Evolutionary conservation across 2,888 invertebrate species (phyloP), one percentile per base, ranked within the genome.

Genomic region (Tenodera sinensis): DNA sequence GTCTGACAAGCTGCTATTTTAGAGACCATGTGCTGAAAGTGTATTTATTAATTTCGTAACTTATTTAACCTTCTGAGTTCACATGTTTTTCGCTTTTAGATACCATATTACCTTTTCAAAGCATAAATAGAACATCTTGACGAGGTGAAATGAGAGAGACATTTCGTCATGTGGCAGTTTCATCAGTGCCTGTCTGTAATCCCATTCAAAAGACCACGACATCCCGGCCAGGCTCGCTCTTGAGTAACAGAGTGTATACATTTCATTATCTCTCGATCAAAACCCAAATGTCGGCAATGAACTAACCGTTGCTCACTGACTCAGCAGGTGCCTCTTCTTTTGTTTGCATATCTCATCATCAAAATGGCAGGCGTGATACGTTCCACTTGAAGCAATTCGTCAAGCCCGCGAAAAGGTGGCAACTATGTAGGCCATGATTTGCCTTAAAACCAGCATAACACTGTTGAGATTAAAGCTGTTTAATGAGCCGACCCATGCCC

Each of bases 161-260:
- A 90, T 89, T 90, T 91, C 12, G n/a, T 90, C 0, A 92, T 93
- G 27, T 92, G 92, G 1, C 93, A 93, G 90, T 93, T 93, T 90
- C 92, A 93, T 34, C 93, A 93, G 89, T 93, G 93, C 89, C 91
- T 92, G 82, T 90, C 91, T 88, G 93, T 93, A 28, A 93, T 93
- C 85, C 89, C 91, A 7, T 92, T 92, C 12, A 92, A 91, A 87
- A 91, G 91, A 34, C 91, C 91, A 8, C 91, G 91, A 28, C 87
- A 47, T 9, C 54, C 54, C 14, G 14, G 20, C 15, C 54, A 14
- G 54, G 54, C 20, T 54, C 1, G 54, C 20, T 15, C 54, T 71
- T 71, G 54, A 71, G 54, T 8, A 71, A 71, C 20, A 20, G 15
- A 54, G 20, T 54, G 54, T 54, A 54, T 54, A 20, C 42, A 12